A percentile compares a stretch with the other conserved stretches of the same genome.
These are phyloP conservation scores for Rattus rattus DNA, from an alignment of 2,113 vertebrate species.

Conservation along the genomic window DNA sequence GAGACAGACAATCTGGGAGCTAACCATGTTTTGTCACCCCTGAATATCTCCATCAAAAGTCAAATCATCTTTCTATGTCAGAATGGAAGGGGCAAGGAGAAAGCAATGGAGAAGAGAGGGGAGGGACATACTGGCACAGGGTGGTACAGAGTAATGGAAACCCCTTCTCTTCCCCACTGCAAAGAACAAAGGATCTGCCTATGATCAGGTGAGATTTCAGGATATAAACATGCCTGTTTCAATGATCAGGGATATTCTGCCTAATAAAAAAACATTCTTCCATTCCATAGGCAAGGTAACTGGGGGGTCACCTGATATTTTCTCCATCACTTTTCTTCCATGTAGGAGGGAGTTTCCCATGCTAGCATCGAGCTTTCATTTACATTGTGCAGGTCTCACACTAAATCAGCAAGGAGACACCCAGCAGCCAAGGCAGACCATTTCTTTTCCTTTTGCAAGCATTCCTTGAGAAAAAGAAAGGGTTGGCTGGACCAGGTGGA, in stretches of 20 bases:
- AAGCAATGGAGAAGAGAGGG: background rate
- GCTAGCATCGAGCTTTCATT: background rate
- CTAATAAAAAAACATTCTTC: no score
- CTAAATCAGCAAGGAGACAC: background rate
- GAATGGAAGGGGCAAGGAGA: no score
- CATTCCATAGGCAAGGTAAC: background rate
- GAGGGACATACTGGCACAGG: background rate
- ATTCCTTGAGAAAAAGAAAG: background rate
- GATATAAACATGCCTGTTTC: accelerated
- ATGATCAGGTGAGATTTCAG: no score
- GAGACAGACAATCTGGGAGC: background rate
- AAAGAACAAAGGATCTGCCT: background rate
- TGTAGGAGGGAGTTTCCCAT: background rate
- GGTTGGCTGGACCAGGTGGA: background rate
- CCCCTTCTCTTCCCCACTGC: background rate
- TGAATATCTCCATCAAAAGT: background rate
- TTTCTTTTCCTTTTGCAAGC: background rate
- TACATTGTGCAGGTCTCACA: background rate
- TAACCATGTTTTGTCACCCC: background rate
- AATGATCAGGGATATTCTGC: background rate
- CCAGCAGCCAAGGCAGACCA: background rate
- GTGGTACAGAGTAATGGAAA: background rate
- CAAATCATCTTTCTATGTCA: background rate
- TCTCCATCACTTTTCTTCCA: background rate
- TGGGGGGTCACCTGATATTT: background rate